phyloP scores from a whole-genome alignment of 2,888 invertebrate genomes.

The Patella depressa region DNA sequence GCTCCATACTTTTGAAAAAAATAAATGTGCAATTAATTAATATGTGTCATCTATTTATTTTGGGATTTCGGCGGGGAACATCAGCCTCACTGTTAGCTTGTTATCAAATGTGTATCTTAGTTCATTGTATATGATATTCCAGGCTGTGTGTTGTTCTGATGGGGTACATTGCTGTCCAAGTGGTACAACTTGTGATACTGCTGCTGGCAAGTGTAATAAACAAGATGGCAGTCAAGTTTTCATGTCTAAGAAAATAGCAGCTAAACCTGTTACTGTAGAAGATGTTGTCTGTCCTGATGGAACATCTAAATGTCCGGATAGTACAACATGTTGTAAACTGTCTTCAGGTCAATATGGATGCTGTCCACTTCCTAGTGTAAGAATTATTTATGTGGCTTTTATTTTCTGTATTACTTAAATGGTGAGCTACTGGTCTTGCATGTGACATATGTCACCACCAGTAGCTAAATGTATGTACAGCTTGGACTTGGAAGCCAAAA shows the following conservation, averaged over 20 bases:
- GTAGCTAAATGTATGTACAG: too few species aligned
- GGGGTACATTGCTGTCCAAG: slow-evolving; percentile 64
- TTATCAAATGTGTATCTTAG: too few species aligned
- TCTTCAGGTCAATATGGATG: slow-evolving; percentile 29
- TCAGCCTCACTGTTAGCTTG: too few species aligned
- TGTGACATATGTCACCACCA: too few species aligned
- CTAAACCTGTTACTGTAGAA: slow-evolving; percentile 1
- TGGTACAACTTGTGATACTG: slow-evolving; percentile 53
- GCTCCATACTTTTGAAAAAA: too few species aligned
- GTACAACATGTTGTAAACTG: slow-evolving; percentile 23
- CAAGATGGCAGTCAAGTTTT: slow-evolving; percentile 13
- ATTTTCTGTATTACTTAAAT: too few species aligned
- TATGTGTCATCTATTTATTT: too few species aligned
- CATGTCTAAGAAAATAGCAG: slow-evolving; percentile 13
- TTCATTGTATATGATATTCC: not conserved
- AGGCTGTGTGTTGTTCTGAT: slow-evolving; percentile 66
- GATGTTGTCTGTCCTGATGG: slow-evolving; percentile 35
- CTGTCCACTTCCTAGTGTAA: not conserved
- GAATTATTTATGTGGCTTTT: not conserved
- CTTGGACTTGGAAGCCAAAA: too few species aligned
- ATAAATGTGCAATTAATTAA: too few species aligned
- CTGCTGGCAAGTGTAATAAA: slow-evolving; percentile 43
- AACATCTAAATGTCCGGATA: slow-evolving; percentile 23
- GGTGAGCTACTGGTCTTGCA: too few species aligned
- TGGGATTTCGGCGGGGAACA: too few species aligned